These are phyloP conservation scores for Stenchaetothrips biformis DNA, from an alignment of 2,888 invertebrate genomes.

Conservation along the genomic window DNA sequence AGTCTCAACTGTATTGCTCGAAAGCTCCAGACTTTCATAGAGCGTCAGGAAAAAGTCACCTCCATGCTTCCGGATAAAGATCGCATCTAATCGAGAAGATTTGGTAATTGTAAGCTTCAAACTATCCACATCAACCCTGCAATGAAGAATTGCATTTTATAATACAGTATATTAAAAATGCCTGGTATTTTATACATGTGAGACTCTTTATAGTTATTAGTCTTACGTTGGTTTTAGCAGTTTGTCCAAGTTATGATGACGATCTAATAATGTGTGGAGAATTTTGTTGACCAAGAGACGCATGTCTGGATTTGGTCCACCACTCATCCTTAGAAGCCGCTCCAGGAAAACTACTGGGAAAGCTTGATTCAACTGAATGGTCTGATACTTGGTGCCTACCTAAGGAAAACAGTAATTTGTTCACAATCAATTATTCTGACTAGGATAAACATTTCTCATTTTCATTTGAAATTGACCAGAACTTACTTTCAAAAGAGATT, in stretches of 20 bases:
- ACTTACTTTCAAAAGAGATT: conserved; percentile 83
- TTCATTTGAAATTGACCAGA: neutral
- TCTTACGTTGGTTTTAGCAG: conserved; percentile 60
- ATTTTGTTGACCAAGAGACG: conserved; percentile 88
- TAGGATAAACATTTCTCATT: neutral
- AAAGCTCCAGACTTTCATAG: conserved; percentile 73
- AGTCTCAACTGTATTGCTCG: conserved; percentile 77
- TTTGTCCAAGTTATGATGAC: conserved; percentile 73
- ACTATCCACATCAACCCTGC: conserved; percentile 41
- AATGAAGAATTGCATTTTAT: conserved; percentile 20
- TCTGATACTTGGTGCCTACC: conserved; percentile 94
- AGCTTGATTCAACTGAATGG: conserved; percentile 85
- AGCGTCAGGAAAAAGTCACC: conserved; percentile 75
- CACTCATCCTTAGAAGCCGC: conserved; percentile 80
- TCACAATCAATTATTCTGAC: neutral
- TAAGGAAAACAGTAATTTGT: conserved; percentile 43
- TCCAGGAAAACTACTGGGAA: conserved; percentile 94
- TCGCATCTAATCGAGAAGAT: conserved; percentile 86
- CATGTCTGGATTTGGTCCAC: conserved; percentile 75
- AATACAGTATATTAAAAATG: conserved; percentile 13
- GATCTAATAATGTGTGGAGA: conserved; percentile 89
- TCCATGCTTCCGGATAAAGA: conserved; percentile 94
- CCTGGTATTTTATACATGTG: conserved; percentile 16
- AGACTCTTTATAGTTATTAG: neutral
- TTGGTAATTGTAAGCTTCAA: conserved; percentile 79